Conservation (phyloP, 2,797 vertebrate species). For the Chromobotia macracanthus region DNA sequence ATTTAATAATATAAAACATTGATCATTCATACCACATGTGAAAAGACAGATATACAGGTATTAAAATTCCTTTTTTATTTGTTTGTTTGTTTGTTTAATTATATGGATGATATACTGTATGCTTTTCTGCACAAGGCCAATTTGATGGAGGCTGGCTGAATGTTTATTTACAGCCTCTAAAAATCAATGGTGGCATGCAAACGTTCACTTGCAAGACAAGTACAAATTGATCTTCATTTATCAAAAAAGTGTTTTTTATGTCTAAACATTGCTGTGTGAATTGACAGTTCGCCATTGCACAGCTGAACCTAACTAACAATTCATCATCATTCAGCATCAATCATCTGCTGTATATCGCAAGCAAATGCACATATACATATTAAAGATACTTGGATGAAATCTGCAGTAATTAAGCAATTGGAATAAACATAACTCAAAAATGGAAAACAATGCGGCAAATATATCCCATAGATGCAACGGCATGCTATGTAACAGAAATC, state of each 20-base stretch:
- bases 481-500: not conserved
- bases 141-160: conserved; percentile 17
- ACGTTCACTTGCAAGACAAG: conserved; percentile 41
- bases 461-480: not conserved
- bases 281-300: conserved; percentile 32
- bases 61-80: not conserved
- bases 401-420: not conserved
- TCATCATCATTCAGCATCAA: conserved; percentile 22
- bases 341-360: not conserved
- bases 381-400: not conserved
- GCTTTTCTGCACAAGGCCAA: conserved; percentile 22
- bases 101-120: conserved; percentile 23
- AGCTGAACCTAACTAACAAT: conserved; percentile 19
- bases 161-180: conserved; percentile 36
- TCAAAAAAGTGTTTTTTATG: conserved; percentile 40
- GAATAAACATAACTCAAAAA: not conserved
- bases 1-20: not conserved
- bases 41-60: not conserved
- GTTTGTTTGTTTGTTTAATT: not conserved
- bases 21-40: not conserved
- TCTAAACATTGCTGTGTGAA: conserved; percentile 29
- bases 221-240: conserved; percentile 51
- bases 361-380: not conserved
- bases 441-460: not conserved
- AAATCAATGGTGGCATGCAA: conserved; percentile 47